phyloP scores from a whole-genome alignment of 2,797 vertebrate species.

The Mormyrus hasselquistii region DNA sequence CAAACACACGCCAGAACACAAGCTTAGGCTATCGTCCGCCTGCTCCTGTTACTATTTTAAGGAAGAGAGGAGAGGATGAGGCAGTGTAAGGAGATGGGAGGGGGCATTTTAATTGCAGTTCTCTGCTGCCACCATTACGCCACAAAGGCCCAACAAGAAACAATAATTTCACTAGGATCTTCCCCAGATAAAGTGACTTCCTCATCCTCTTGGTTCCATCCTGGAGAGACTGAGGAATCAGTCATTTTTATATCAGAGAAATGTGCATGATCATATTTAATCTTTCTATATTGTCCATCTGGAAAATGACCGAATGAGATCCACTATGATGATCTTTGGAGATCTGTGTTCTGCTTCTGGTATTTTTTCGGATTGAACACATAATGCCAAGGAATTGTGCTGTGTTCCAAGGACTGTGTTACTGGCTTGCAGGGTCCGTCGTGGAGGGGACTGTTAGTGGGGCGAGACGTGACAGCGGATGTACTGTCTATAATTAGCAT shows the following conservation, averaged over 20 bases:
- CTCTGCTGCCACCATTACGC: conserved; percentile 46
- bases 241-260: neutral
- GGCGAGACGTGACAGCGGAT: conserved; percentile 1
- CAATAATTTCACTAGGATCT: conserved; percentile 45
- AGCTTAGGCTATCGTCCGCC: conserved; percentile 39
- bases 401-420: neutral
- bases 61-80: conserved; percentile 33
- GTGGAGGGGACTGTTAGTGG: conserved; percentile 35
- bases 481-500: conserved; percentile 38
- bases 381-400: neutral
- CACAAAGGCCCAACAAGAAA: conserved; percentile 49
- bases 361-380: neutral
- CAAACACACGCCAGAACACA: conserved; percentile 46
- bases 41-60: conserved; percentile 44
- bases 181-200: neutral
- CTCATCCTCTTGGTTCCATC: neutral
- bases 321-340: neutral
- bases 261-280: neutral
- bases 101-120: conserved; percentile 59
- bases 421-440: neutral
- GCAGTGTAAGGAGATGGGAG: conserved; percentile 34
- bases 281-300: neutral
- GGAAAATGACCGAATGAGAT: neutral
- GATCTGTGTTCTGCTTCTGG: neutral
- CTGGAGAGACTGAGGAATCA: neutral